Conservation (phyloP, 2,888 invertebrate genomes). For the Drosophila rubida region DNA sequence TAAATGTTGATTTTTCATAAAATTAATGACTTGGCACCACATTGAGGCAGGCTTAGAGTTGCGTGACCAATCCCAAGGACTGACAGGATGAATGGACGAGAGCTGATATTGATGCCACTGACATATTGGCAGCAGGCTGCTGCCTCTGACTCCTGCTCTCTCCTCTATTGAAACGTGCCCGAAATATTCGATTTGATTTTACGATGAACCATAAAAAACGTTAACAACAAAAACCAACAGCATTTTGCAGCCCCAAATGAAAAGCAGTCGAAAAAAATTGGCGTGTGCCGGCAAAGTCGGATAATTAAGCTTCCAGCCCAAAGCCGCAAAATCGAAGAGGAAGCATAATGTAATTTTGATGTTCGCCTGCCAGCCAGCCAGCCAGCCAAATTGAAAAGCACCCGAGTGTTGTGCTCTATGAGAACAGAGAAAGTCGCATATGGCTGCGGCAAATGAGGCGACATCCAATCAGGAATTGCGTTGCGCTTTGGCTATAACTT, state of each 20-base stretch:
- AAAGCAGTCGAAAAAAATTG: slow-evolving; percentile 27
- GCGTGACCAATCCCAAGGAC: slow-evolving; percentile 25
- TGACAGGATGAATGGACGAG: slow-evolving; percentile 10
- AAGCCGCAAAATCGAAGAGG: slow-evolving; percentile 19
- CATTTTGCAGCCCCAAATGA: not conserved
- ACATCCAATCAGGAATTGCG: slow-evolving; percentile 54
- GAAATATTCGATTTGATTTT: slow-evolving; percentile 71
- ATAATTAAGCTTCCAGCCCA: slow-evolving; percentile 47
- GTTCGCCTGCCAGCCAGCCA: slow-evolving; percentile 22
- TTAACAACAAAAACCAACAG: slow-evolving; percentile 4
- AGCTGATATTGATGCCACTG: slow-evolving; percentile 51
- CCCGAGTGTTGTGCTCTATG: not conserved
- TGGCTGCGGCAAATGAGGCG: slow-evolving; percentile 39
- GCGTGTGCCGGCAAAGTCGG: slow-evolving; percentile 36
- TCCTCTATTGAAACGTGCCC: slow-evolving; percentile 63
- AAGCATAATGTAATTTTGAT: slow-evolving; percentile 68
- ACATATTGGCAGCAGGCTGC: slow-evolving; percentile 50
- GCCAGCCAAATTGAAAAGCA: slow-evolving; percentile 39
- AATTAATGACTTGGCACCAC: slow-evolving; percentile 70
- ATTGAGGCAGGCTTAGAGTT: slow-evolving; percentile 49
- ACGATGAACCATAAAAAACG: slow-evolving; percentile 42
- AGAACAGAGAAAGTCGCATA: slow-evolving; percentile 8
- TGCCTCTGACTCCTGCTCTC: not conserved
- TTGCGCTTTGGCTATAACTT: slow-evolving; percentile 38
- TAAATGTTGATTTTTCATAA: slow-evolving; percentile 67